Conservation (phyloP, 2,113 vertebrate genomes). For the Paramisgurnus dabryanus region DNA sequence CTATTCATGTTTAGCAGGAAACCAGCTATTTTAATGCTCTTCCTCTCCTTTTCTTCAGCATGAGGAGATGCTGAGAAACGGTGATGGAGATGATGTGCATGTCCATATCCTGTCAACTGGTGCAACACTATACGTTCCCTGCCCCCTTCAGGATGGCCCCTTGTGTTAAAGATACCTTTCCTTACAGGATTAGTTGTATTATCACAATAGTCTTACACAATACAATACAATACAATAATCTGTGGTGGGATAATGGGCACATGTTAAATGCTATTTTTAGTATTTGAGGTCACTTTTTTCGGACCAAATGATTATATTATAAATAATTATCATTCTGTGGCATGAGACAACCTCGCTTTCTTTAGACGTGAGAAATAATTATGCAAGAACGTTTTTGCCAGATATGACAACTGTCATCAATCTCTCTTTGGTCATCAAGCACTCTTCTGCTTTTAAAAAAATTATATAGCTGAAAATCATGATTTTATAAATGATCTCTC, state of each 20-base stretch:
- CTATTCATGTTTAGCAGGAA: slow-evolving; percentile 14
- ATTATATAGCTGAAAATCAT: no score
- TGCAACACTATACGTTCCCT: not conserved
- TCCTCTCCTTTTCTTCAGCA: slow-evolving; percentile 1
- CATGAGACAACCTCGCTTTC: not conserved
- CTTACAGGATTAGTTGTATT: not conserved
- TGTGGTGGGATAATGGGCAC: not conserved
- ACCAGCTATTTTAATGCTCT: slow-evolving; percentile 5
- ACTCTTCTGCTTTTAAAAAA: no score
- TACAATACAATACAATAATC: no score
- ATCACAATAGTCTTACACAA: not conserved
- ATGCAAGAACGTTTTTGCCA: no score
- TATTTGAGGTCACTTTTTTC: slow-evolving; percentile 1
- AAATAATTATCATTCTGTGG: not conserved
- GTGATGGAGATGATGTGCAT: not conserved
- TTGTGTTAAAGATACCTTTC: not conserved
- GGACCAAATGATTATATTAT: not conserved
- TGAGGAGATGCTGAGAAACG: not conserved
- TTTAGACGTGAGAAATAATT: not conserved
- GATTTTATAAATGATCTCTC: no score
- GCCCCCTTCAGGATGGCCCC: not conserved
- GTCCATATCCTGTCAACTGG: not conserved
- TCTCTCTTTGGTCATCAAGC: no score
- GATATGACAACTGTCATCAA: no score
- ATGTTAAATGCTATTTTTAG: not conserved